Conservation (phyloP, 2,888 invertebrate species). For the Andrena minutula region DNA sequence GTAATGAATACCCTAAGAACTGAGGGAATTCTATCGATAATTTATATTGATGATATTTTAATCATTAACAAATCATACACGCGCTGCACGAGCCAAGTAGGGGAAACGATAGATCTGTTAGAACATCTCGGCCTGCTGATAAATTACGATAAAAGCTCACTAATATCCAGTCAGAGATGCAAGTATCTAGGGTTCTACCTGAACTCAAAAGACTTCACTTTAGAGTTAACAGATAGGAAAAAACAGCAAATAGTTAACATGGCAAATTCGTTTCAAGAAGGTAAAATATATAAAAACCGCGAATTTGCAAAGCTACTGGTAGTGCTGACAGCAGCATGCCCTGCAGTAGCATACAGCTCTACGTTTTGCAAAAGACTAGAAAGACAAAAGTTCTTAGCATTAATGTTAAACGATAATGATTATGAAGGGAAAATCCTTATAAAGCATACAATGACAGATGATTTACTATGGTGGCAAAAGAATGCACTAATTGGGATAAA, state of each 20-base stretch:
- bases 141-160: conserved; percentile 1
- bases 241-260: not conserved
- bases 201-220: not conserved
- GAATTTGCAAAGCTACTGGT: not conserved
- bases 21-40: not conserved
- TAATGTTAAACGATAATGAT: not conserved
- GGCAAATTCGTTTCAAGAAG: not conserved
- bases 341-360: not conserved
- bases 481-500: not conserved
- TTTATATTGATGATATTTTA: not conserved
- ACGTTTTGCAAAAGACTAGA: conserved; percentile 1
- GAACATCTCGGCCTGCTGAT: not conserved
- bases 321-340: not conserved
- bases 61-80: not conserved
- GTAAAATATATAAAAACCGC: not conserved
- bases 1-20: not conserved
- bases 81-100: not conserved
- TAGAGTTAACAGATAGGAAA: not conserved
- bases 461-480: not conserved
- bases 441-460: not conserved
- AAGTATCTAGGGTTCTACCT: not conserved
- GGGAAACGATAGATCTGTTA: not conserved
- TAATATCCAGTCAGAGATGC: not conserved
- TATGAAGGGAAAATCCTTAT: not conserved
- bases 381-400: not conserved